Percentiles rank a stretch among this genome's conserved stretches.
Conservation (phyloP, 2,888 invertebrate genomes). For the Lydus trimaculatus region DNA sequence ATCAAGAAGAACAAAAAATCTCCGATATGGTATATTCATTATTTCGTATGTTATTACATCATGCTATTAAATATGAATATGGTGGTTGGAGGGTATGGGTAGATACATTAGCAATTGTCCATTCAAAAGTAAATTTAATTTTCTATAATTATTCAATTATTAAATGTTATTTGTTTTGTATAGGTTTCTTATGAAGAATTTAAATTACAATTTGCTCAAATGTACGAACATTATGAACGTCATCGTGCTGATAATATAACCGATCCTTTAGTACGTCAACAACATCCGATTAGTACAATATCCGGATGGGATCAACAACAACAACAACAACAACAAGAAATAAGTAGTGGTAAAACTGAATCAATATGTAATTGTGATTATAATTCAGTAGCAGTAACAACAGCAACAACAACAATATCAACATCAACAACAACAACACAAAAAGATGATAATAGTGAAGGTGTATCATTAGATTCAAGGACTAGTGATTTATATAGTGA, state of each 20-base stretch:
- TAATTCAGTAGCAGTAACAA: conserved; percentile 61
- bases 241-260: conserved; percentile 94
- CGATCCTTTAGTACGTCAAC: conserved; percentile 91
- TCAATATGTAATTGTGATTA: conserved; percentile 60
- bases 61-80: conserved; percentile 98
- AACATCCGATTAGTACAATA: conserved; percentile 94
- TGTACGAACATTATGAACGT: conserved; percentile 96
- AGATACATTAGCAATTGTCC: conserved; percentile 98
- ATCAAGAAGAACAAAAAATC: conserved; percentile 93
- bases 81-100: conserved; percentile 99
- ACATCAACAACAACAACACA: conserved; percentile 59
- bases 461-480: conserved; percentile 64
- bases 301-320: conserved; percentile 88
- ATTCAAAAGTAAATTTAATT: conserved; percentile 83
- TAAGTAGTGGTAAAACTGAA: conserved; percentile 54
- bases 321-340: conserved; percentile 64
- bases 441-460: conserved; percentile 62
- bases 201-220: conserved; percentile 95
- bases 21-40: conserved; percentile 98
- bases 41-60: conserved; percentile 97
- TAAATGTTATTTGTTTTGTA: conserved; percentile 27
- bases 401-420: conserved; percentile 55
- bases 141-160: conserved; percentile 3
- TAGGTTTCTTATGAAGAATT: conserved; percentile 98
- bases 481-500: conserved; percentile 69